These are phyloP conservation scores for Drosophila fungiperda DNA, from an alignment of 2,888 invertebrate species.

Conservation along the genomic window DNA sequence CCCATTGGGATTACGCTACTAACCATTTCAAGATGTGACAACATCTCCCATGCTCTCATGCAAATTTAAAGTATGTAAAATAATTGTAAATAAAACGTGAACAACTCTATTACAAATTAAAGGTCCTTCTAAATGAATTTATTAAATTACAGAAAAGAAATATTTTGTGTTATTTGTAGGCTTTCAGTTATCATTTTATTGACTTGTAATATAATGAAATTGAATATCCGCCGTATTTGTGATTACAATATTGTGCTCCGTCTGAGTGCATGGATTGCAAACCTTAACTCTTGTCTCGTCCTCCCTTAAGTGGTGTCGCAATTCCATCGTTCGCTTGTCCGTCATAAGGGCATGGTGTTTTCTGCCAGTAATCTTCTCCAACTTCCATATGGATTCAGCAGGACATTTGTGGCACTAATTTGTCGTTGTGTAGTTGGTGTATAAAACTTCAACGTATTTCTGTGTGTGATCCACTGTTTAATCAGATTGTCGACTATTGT, in stretches of 20 bases:
- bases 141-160: too few species aligned
- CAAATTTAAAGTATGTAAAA: not conserved
- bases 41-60: too few species aligned
- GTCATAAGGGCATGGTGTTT: conserved; percentile 91
- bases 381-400: not conserved
- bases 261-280: conserved; percentile 25
- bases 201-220: not conserved
- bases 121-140: too few species aligned
- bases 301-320: conserved; percentile 15
- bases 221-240: not conserved
- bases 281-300: not conserved
- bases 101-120: too few species aligned
- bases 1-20: conserved; percentile 90
- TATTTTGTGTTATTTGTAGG: not conserved
- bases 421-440: conserved; percentile 5
- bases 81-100: too few species aligned
- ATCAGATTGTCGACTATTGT: too few species aligned
- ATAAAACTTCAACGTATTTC: not conserved
- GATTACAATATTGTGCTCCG: conserved; percentile 37
- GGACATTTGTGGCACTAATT: not conserved
- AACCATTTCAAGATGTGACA: too few species aligned
- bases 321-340: conserved; percentile 88
- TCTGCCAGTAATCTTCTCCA: conserved; percentile 84
- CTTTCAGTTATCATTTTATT: not conserved
- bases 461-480: not conserved